A percentile compares a stretch with the other conserved stretches of the same genome.
These are phyloP conservation scores for Eupithecia centaureata DNA, from an alignment of 2,888 invertebrate species.

Conservation along the genomic window DNA sequence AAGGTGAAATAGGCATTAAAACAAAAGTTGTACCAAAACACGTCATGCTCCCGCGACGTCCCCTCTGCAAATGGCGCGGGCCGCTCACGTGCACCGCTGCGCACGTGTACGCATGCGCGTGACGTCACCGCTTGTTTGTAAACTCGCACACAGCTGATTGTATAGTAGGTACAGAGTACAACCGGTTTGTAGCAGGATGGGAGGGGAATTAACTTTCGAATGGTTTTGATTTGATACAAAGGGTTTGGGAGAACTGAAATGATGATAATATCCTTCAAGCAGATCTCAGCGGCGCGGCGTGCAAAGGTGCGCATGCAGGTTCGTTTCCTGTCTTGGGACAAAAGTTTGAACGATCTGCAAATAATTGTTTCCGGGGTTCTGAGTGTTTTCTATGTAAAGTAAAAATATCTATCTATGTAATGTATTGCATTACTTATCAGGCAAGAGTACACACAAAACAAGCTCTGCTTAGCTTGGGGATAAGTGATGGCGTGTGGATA, in stretches of 20 bases:
- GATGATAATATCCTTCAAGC: too few relatives aligned
- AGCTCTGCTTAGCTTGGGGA: too few relatives aligned
- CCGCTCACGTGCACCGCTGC: conserved; percentile 17
- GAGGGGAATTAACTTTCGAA: neutral
- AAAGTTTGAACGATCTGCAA: too few relatives aligned
- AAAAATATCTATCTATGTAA: too few relatives aligned
- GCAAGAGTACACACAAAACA: too few relatives aligned
- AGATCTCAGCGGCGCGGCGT: too few relatives aligned
- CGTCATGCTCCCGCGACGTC: neutral
- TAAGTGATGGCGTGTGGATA: too few relatives aligned
- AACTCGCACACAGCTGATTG: conserved; percentile 39
- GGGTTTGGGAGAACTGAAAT: neutral
- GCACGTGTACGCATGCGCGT: conserved; percentile 37
- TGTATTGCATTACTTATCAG: too few relatives aligned
- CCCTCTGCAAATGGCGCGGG: neutral
- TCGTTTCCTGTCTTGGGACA: too few relatives aligned
- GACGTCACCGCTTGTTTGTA: conserved; percentile 47
- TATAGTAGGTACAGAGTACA: conserved; percentile 11
- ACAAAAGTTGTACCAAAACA: neutral
- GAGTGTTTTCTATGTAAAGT: too few relatives aligned
- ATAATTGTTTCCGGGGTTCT: too few relatives aligned
- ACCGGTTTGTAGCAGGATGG: neutral
- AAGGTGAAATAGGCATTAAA: neutral
- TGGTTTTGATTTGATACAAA: neutral
- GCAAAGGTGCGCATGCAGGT: too few relatives aligned